A percentile compares a stretch with the other conserved stretches of the same genome.
These are phyloP conservation scores for Phoeniculus purpureus DNA, from an alignment of 2,797 vertebrate genomes.

Conservation along the genomic window DNA sequence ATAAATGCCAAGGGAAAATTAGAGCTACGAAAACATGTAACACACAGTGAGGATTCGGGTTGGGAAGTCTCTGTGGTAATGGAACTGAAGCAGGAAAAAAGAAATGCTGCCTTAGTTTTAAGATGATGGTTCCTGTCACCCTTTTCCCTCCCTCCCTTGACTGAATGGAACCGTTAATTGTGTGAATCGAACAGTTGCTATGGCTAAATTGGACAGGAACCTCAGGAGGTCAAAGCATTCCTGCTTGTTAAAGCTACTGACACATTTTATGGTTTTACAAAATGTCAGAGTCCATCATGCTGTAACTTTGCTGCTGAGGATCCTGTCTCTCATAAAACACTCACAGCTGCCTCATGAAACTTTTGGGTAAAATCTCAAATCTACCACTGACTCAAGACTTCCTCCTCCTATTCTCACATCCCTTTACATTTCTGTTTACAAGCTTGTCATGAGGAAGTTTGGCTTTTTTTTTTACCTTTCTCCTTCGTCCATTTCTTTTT, in stretches of 20 bases:
- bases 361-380: constrained; percentile 36
- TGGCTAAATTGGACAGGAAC: constrained; percentile 60
- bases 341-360: constrained; percentile 49
- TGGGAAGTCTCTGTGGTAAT: neutral
- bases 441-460: neutral
- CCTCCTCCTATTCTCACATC: neutral
- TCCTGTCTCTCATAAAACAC: constrained; percentile 59
- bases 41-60: neutral
- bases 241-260: constrained; percentile 74
- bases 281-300: constrained; percentile 71
- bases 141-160: neutral
- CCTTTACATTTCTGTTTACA: neutral
- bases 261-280: constrained; percentile 70
- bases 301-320: constrained; percentile 63
- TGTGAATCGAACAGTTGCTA: constrained; percentile 8
- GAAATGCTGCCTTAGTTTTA: neutral
- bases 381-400: constrained; percentile 12
- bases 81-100: neutral
- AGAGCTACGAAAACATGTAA: neutral
- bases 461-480: neutral
- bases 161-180: constrained; percentile 47
- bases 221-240: constrained; percentile 63
- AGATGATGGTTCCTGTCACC: neutral
- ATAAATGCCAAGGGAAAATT: neutral
- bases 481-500: neutral